Base-by-base conservation (phyloP, 1,140 invertebrate species). In the Rhynchophorus ferrugineus region DNA sequence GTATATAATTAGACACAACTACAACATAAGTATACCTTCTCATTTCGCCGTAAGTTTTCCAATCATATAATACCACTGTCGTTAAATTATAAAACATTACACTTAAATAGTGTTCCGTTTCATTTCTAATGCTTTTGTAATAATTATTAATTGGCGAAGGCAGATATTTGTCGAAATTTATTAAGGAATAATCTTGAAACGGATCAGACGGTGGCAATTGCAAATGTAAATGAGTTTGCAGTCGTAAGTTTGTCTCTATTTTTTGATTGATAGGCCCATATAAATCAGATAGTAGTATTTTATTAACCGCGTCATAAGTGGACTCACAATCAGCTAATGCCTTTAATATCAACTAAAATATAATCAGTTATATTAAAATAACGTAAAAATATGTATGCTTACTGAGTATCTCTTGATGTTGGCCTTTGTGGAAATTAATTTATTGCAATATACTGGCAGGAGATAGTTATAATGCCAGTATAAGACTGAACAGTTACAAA, bases 31-130 rank as follows among this genome's bases (percentile, higher is more conserved):
- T 9, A 17, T 54, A 65, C 64, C 87, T 84, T 56, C 93, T 80
- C 95, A 99, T 99, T 71, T 94, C 91, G 24, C 88, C 85, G 68
- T 98, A 98, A 0, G 92, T 95, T 70, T 90, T 89, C 92, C 95
- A 98, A 72, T 99, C 93, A 62, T 98, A 94, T 13, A 97, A 73
- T 13, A 95, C 93, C 21, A 99, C 92, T 1, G 95, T 95, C 0
- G 95, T 98, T 60, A 98, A 75, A 72, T 98, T 97, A 71, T 99
- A 99, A 72, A 97, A 98, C 56, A 89, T 96, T 58, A 84, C 83
- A 58, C 94, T 91, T 35, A 99, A 76, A 70, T 98, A 96, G 66
- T 91, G 82, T 70, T 97, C 95, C 2, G 95, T 80, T 63, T 83
- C 75, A 71, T 82, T 71, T 55, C 63, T 66, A 21, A 69, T 57